phyloP scores from a whole-genome alignment of 2,888 invertebrate genomes.

The Magallana nippona region DNA sequence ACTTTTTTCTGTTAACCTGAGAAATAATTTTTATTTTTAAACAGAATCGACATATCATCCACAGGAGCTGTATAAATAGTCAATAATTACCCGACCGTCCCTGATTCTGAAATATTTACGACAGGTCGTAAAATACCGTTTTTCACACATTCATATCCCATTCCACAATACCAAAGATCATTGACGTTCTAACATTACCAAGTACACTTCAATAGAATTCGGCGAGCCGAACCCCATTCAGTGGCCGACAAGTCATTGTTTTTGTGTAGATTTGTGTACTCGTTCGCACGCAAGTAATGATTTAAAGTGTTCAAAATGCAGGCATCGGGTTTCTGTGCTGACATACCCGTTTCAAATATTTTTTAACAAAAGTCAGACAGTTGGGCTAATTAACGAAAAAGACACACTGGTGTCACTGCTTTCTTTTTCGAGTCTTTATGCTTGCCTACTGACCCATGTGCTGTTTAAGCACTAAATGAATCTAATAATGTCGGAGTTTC shows the following conservation, averaged over 20 bases:
- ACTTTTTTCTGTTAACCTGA: neutral
- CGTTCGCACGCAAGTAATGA: slow-evolving; percentile 39
- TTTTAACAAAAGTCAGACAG: slow-evolving; percentile 29
- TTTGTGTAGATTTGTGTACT: neutral
- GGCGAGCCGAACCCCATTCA: neutral
- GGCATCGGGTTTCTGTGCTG: slow-evolving; percentile 25
- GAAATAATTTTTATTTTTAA: slow-evolving; percentile 2
- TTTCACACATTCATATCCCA: slow-evolving; percentile 45
- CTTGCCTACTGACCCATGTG: slow-evolving; percentile 4
- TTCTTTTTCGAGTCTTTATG: slow-evolving; percentile 3
- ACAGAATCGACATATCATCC: neutral
- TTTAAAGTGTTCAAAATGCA: slow-evolving; percentile 36
- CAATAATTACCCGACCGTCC: slow-evolving; percentile 43
- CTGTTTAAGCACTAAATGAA: slow-evolving; percentile 46
- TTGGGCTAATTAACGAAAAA: slow-evolving; percentile 18
- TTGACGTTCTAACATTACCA: neutral
- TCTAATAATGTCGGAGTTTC: slow-evolving; percentile 44
- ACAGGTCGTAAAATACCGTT: slow-evolving; percentile 43
- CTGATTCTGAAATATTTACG: slow-evolving; percentile 51
- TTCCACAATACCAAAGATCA: slow-evolving; percentile 8
- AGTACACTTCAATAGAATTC: neutral
- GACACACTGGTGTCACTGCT: slow-evolving; percentile 8
- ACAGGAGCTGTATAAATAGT: slow-evolving; percentile 6
- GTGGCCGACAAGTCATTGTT: neutral
- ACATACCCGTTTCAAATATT: slow-evolving; percentile 22